These are phyloP conservation scores for Archivesica marissinica DNA, from an alignment of 1,140 invertebrate genomes.

Conservation along the genomic window DNA sequence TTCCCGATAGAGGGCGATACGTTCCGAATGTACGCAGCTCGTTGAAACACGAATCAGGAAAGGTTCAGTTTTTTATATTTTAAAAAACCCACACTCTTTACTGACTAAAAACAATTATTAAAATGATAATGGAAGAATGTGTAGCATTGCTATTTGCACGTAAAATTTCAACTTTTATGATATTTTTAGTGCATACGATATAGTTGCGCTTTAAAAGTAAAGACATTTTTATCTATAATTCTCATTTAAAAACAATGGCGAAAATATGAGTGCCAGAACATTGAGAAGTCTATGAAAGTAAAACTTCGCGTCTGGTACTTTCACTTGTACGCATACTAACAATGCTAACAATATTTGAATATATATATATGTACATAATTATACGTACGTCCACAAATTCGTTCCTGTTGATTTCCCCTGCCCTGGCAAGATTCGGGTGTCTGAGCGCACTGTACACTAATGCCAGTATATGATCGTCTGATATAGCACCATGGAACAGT, in stretches of 20 bases:
- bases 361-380: background rate
- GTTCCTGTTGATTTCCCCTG: constrained; percentile 69
- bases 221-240: background rate
- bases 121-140: no score
- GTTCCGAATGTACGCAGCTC: no score
- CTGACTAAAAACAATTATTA: no score
- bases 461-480: constrained; percentile 75
- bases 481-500: constrained; percentile 67
- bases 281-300: background rate
- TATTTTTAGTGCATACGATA: background rate
- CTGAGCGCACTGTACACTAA: constrained; percentile 70
- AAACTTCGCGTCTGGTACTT: background rate
- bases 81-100: no score
- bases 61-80: no score
- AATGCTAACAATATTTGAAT: background rate
- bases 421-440: constrained; percentile 67
- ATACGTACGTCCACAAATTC: constrained; percentile 72
- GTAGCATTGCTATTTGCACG: no score
- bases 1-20: no score
- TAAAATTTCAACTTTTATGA: no score
- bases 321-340: background rate
- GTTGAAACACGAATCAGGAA: no score
- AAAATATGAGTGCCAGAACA: background rate
- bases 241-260: background rate
- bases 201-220: background rate